Base-by-base conservation (phyloP, 2,113 vertebrate genomes). In the Apteryx mantelli region DNA sequence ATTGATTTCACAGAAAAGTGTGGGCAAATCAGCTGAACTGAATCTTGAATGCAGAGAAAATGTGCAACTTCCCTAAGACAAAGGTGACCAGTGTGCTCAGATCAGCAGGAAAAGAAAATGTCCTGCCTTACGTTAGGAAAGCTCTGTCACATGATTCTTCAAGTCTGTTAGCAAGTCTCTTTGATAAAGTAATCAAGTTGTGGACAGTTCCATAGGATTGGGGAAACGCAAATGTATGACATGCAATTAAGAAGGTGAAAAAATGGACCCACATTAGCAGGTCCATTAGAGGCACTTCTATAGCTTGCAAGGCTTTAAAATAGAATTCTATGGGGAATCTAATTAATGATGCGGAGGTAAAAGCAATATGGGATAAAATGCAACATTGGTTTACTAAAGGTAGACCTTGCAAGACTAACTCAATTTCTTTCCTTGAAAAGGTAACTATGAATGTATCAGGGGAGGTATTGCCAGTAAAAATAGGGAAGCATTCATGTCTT, bases 311-410 rank as follows among this genome's bases (percentile, higher is more conserved):
- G 66, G 84, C 56, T 96, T 93, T 91, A 91, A 96, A 93, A 77
- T 38, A 87, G 48, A 11, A 0, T 84, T 94, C 96, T 89, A 78
- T 91, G 63, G 94, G 96, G 95, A 96, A 38, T 48, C 87, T 96
- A 93, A 97, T 96, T 96, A 97, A 97, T 92, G 94, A 96, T 96
- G 96, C 95, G 96, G 75, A 93, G 91, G 93, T 96, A 95, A 91
- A 95, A 96, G 91, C 93, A 96, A 93, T 96, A 96, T 63, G 84
- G 89, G 84, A 96, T 96, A 96, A 96, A 93, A 94, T 89, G 91
- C 94, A 96, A 82, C 87, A 76, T 88, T 87, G 84, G 94, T 91
- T 97, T 94, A 93, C 89, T 96, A 85, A 96, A 95, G 48, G 84
- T 80, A 89, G 93, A 87, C 87, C 89, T 89, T 96, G 94, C 89